phyloP scores from a whole-genome alignment of 2,888 invertebrate species.

The Drosophila mercatorum region DNA sequence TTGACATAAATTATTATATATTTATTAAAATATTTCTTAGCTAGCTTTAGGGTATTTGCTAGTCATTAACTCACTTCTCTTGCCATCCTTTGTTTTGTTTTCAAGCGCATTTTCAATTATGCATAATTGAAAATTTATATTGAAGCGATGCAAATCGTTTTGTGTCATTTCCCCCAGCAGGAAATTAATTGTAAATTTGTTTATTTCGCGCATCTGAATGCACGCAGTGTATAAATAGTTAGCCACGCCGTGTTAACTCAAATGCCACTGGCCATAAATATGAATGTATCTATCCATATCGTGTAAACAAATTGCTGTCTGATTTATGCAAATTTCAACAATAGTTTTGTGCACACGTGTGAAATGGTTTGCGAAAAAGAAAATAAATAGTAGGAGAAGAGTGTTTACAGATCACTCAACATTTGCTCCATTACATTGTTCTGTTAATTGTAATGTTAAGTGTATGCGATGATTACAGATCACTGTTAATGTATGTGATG shows the following conservation, averaged over 20 bases:
- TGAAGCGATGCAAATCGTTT: slow-evolving; percentile 39
- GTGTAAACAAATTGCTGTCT: slow-evolving; percentile 10
- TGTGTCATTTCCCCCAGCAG: slow-evolving; percentile 56
- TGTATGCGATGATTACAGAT: background rate
- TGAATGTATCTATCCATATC: slow-evolving; percentile 5
- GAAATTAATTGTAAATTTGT: slow-evolving; percentile 72
- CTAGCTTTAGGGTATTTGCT: background rate
- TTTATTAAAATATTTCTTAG: no score
- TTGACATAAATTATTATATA: background rate
- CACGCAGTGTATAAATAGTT: slow-evolving; percentile 32
- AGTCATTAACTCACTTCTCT: background rate
- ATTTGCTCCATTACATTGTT: background rate
- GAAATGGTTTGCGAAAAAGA: background rate
- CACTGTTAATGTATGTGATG: no score
- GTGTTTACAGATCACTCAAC: slow-evolving; percentile 4
- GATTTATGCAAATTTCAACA: slow-evolving; percentile 45
- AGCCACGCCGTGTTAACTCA: slow-evolving; percentile 20
- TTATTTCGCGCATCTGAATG: slow-evolving; percentile 32
- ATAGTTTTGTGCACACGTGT: slow-evolving; percentile 1
- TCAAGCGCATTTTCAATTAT: slow-evolving; percentile 50
- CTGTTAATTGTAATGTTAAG: background rate
- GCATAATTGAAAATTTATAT: slow-evolving; percentile 43
- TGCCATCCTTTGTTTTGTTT: background rate
- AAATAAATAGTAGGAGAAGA: background rate
- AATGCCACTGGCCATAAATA: slow-evolving; percentile 23